Evolutionary conservation across 2,113 vertebrate genomes (phyloP), one percentile per base, ranked within the genome.

Genomic region (Cavia aperea): DNA sequence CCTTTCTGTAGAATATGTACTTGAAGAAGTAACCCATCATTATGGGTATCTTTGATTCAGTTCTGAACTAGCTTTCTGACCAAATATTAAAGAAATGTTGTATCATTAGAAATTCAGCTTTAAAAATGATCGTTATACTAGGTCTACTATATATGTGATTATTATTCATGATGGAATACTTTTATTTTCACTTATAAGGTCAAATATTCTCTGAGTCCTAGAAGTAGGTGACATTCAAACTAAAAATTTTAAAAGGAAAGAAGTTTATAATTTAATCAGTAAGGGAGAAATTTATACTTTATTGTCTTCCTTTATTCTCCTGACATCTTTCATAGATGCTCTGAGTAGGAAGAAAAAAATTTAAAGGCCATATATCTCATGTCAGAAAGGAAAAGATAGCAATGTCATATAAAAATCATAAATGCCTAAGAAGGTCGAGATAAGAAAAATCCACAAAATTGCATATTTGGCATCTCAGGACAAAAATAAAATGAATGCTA

Each of bases 11-110:
- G 75, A 89, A 86, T 5, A 72, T n/a, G 26, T 54, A 23, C 91
- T 86, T 88, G 46, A 81, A 95, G 63, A 82, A 86, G 36, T 86
- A 60, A 84, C 84, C 90, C 46, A 56, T 31, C 43, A 89, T 31
- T 13, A 49, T 0, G 5, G 11, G 12, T 63, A 39, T 43, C 14
- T 90, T 65, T 72, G 16, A 86, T 11, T 90, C 46, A 62, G 49
- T 88, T 92, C 23, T 65, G 63, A 88, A 49, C 5, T 75, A 75
- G 11, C 10, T 2, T 92, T 68, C 43, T 84, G 58, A 31, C 14
- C 54, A 81, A 54, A 16, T 84, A 39, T 88, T 88, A 43, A 84
- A 36, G 29, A 60, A 86, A 24, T 43, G 19, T 9, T n/a, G 4
- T 7, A 36, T 29, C 13, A 10, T 7, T 56, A 33, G 54, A 66